Conservation (phyloP, 2,113 vertebrate species). For the Microcebus jonahi region DNA sequence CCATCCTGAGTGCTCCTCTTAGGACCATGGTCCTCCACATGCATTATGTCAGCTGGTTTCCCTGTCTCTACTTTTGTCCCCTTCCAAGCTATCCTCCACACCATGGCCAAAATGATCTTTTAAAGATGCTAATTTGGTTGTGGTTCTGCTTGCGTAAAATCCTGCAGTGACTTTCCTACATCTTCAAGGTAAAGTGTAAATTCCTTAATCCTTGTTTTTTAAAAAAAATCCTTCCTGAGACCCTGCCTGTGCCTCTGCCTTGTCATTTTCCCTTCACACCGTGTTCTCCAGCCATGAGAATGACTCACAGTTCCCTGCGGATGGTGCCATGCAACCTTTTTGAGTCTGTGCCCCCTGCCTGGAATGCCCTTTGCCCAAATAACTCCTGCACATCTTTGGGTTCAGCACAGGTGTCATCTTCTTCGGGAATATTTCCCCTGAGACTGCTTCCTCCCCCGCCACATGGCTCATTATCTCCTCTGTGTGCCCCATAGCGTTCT, state of each 20-base stretch:
- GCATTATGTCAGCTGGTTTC: neutral
- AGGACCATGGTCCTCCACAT: neutral
- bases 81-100: neutral
- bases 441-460: neutral
- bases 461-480: neutral
- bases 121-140: neutral
- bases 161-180: neutral
- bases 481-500: neutral
- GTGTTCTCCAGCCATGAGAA: rapidly evolving
- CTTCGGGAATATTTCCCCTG: neutral
- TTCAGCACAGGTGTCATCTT: neutral
- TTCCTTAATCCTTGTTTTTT: neutral
- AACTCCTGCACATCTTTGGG: neutral
- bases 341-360: neutral
- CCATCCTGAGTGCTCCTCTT: neutral
- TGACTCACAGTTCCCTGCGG: neutral
- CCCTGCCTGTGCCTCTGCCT: neutral
- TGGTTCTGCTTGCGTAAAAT: neutral
- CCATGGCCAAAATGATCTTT: neutral
- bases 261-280: neutral
- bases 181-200: neutral
- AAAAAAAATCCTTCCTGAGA: neutral
- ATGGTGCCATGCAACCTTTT: neutral
- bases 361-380: neutral
- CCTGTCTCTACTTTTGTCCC: neutral